phyloP scores from a whole-genome alignment of 2,888 invertebrate species.

The Cantharis flavilabris region DNA sequence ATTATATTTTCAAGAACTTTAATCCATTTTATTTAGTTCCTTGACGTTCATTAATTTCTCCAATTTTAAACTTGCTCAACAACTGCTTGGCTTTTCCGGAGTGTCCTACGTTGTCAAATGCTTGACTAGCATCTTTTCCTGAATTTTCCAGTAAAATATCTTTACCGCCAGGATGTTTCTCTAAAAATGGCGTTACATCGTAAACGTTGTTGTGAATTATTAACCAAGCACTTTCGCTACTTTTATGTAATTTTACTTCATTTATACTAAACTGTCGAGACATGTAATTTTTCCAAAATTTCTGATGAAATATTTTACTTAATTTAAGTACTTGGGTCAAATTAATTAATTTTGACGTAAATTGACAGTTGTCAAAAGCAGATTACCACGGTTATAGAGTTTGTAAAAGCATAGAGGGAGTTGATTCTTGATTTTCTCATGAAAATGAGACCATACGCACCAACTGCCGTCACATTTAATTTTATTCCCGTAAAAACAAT shows the following conservation, averaged over 20 bases:
- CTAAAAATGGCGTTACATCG: conserved; percentile 76
- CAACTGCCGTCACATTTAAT: no score
- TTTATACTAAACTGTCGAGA: conserved; percentile 59
- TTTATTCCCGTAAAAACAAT: no score
- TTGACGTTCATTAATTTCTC: conserved; percentile 76
- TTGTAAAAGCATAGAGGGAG: no score
- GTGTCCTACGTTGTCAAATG: conserved; percentile 98
- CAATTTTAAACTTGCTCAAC: conserved; percentile 90
- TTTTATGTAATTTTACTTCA: conserved; percentile 71
- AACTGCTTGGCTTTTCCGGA: conserved; percentile 94
- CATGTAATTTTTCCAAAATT: conserved; percentile 21
- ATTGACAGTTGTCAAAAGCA: no score
- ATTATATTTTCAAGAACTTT: background rate
- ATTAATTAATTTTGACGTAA: no score
- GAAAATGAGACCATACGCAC: no score
- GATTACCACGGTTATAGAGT: no score
- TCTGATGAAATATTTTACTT: background rate
- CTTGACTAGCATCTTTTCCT: conserved; percentile 89
- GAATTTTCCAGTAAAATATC: conserved; percentile 93
- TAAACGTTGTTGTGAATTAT: conserved; percentile 81
- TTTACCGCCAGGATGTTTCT: conserved; percentile 93
- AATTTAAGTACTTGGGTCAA: no score
- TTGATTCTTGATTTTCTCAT: no score
- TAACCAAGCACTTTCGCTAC: conserved; percentile 67
- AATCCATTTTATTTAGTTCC: background rate